Evolutionary conservation across 2,113 vertebrate species (phyloP), one percentile per base, ranked within the genome.

Genomic region (Centropus unirufus): DNA sequence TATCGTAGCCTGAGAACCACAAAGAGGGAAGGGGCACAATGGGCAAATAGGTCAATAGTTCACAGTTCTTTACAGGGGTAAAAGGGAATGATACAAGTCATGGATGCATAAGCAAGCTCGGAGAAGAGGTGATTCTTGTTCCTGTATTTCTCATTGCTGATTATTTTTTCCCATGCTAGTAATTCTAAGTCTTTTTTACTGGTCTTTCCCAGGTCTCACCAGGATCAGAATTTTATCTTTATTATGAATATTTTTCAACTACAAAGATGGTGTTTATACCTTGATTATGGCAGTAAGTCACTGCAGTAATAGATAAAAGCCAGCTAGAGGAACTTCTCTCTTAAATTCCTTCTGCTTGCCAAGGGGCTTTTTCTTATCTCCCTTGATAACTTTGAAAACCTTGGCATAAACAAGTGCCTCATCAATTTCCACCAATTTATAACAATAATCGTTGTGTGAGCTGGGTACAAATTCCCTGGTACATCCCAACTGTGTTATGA

Each of bases 331-430:
- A 87, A 81, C 24, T 91, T 92, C 54, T 92, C 46, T 32, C 40
- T 72, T 87, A 27, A 69, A 46, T 95, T 94, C 59, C 81, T 83
- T 85, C n/a, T 88, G 80, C 34, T 67, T 62, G 42, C 34, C 93
- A 83, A 32, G 55, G 22, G 70, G 74, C 80, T 96, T 83, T 19
- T 59, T 95, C 82, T 91, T 47, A 77, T 55, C 51, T 87, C 74
- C 39, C 42, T 44, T 67, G 70, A 87, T 58, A 97, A 85, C 55
- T 36, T 76, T 93, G 58, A 87, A 90, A 91, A 92, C 75, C 75
- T 94, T 51, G 70, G 39, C 80, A 32, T 74, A 89, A 96, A 92
- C 34, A 77, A 62, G 19, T 61, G 27, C 36, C 40, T 81, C 39
- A 26, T 22, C 18, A 64, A 9, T 85, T 92, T 90, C 58, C 36